A percentile compares a stretch with the other conserved stretches of the same genome.
phyloP scores from a whole-genome alignment of 2,797 vertebrate species.

The Tenualosa thibaudeaui region DNA sequence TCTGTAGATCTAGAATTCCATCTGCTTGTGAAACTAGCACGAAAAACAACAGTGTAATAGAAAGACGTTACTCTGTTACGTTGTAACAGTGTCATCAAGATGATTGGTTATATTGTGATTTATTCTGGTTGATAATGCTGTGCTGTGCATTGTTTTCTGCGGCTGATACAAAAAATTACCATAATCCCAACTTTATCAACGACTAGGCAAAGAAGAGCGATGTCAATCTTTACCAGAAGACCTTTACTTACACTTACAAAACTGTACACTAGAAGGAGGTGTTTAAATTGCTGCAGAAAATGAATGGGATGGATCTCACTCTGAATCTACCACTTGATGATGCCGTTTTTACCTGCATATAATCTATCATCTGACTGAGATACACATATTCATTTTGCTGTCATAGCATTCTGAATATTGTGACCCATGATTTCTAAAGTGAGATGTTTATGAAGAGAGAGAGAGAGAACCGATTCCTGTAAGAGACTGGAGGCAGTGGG shows the following conservation, averaged over 20 bases:
- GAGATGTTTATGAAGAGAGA: not conserved
- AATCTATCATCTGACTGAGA: not conserved
- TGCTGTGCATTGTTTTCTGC: not conserved
- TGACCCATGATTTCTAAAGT: not conserved
- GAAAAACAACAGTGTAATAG: not conserved
- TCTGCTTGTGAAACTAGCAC: not conserved
- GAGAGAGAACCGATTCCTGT: constrained; percentile 37
- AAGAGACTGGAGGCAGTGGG: not conserved
- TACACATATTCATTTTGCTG: not conserved
- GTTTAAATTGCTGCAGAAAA: not conserved
- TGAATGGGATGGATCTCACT: not conserved
- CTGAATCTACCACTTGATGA: not conserved
- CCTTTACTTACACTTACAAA: not conserved
- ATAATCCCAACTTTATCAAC: not conserved
- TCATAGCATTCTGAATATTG: not conserved
- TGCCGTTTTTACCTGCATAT: not conserved
- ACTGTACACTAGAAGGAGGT: not conserved
- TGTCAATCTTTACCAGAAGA: not conserved
- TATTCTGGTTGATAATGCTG: not conserved
- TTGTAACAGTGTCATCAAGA: too few relatives aligned
- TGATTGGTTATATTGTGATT: not conserved
- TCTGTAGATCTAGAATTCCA: not conserved
- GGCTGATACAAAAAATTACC: not conserved
- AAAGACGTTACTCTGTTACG: too few relatives aligned
- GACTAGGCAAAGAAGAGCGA: not conserved